Conservation (phyloP, 2,888 invertebrate genomes). For the Amphipyra berbera region DNA sequence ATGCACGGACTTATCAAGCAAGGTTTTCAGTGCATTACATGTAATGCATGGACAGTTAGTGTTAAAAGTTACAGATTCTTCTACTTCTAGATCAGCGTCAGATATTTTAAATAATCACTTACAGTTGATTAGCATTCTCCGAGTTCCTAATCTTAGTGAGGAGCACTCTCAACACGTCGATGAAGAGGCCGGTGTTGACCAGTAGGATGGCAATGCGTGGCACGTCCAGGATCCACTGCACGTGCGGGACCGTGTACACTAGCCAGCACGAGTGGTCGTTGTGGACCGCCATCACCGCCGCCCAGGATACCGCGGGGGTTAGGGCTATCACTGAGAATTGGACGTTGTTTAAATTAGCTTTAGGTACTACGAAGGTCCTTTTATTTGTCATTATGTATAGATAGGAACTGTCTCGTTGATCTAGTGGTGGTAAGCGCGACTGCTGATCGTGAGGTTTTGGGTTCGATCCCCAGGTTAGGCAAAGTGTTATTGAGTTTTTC, state of each 20-base stretch:
- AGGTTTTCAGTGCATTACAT: no score
- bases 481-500: no score
- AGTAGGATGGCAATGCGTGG: slow-evolving; percentile 89
- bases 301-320: slow-evolving; percentile 89
- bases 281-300: slow-evolving; percentile 82
- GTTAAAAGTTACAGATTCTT: no score
- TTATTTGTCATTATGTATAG: no score
- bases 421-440: no score
- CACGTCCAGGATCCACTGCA: slow-evolving; percentile 91
- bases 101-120: slow-evolving; percentile 56
- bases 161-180: slow-evolving; percentile 91
- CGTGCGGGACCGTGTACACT: slow-evolving; percentile 85
- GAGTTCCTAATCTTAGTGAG: slow-evolving; percentile 90
- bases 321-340: slow-evolving; percentile 79
- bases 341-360: background rate
- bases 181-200: slow-evolving; percentile 90
- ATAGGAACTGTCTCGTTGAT: no score
- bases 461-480: no score
- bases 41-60: no score
- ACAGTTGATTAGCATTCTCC: slow-evolving; percentile 86
- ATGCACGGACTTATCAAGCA: no score
- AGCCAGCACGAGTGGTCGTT: slow-evolving; percentile 91
- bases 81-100: no score
- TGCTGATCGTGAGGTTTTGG: no score
- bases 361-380: background rate